These are phyloP conservation scores for Callyntrura sp. DNA, from an alignment of 2,888 invertebrate species.

Conservation along the genomic window DNA sequence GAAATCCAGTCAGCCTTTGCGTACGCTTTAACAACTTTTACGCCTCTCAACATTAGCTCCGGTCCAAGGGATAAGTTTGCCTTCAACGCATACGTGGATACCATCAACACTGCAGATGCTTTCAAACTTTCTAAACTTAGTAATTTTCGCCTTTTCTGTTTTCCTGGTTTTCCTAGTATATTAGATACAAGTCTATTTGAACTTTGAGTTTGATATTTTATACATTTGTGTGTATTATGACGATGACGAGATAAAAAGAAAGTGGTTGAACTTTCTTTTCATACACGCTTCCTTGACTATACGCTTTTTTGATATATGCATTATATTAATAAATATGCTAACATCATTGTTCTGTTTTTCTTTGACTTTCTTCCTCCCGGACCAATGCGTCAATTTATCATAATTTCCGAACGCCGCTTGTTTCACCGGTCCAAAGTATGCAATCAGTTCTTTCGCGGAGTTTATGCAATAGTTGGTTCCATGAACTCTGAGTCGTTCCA, in stretches of 20 bases:
- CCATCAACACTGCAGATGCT: conserved; percentile 97
- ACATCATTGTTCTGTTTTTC: conserved; percentile 33
- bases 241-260: neutral
- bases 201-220: too few relatives aligned
- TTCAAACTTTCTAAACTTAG: conserved; percentile 96
- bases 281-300: neutral
- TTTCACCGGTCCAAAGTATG: conserved; percentile 89
- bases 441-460: conserved; percentile 95
- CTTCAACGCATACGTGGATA: conserved; percentile 94
- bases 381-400: conserved; percentile 10
- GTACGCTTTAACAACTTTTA: conserved; percentile 76
- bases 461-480: conserved; percentile 95
- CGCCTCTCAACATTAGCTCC: conserved; percentile 76
- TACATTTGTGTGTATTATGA: conserved; percentile 12
- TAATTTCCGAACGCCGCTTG: conserved; percentile 17
- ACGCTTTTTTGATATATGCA: neutral
- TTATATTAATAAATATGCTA: neutral
- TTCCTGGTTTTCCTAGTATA: neutral
- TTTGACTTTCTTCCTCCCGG: conserved; percentile 8
- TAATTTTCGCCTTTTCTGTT: conserved; percentile 86
- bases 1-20: conserved; percentile 92
- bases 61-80: conserved; percentile 89
- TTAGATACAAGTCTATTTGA: neutral
- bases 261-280: neutral
- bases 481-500: conserved; percentile 97